Percentiles rank a stretch among this genome's conserved stretches.
Conservation (phyloP, 2,888 invertebrate genomes). For the Drosophila maculinotata region DNA sequence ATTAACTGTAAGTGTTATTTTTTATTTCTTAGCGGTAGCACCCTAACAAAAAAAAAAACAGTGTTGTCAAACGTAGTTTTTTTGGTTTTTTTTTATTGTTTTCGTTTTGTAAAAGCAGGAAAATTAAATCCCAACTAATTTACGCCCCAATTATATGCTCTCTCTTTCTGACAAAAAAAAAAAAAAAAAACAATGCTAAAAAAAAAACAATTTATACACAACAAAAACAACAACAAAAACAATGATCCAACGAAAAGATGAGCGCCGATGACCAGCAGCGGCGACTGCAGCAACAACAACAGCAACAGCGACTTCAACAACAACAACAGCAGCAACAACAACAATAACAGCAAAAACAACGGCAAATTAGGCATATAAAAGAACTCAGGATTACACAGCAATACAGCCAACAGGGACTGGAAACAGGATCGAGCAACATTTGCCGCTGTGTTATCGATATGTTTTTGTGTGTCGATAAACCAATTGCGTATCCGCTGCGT, state of each 20-base stretch:
- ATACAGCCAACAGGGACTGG: conserved; percentile 2
- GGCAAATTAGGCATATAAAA: conserved; percentile 38
- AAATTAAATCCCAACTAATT: conserved; percentile 42
- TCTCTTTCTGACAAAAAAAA: conserved; percentile 36
- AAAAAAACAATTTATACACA: neutral
- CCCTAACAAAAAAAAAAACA: conserved; percentile 16
- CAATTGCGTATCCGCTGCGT: conserved; percentile 1
- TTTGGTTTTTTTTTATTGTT: conserved; percentile 16
- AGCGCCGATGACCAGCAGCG: conserved; percentile 85
- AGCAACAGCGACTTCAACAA: conserved; percentile 7
- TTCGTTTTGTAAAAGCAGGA: conserved; percentile 11
- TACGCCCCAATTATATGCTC: conserved; percentile 47
- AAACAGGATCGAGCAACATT: conserved; percentile 22
- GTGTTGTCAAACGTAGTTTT: conserved; percentile 51
- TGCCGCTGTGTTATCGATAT: conserved; percentile 2
- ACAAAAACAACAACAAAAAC: conserved; percentile 10
- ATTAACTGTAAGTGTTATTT: conserved; percentile 43
- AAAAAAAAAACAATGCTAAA: conserved; percentile 4
- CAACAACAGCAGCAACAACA: conserved; percentile 12
- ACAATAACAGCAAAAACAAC: conserved; percentile 34
- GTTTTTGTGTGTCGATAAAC: neutral
- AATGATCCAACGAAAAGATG: conserved; percentile 69
- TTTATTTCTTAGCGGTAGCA: conserved; percentile 51
- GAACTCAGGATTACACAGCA: conserved; percentile 34
- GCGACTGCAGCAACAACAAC: conserved; percentile 68